Percentiles rank a stretch among this genome's conserved stretches.
These are phyloP conservation scores for Avahi laniger DNA, from an alignment of 2,797 vertebrate species.

Conservation along the genomic window DNA sequence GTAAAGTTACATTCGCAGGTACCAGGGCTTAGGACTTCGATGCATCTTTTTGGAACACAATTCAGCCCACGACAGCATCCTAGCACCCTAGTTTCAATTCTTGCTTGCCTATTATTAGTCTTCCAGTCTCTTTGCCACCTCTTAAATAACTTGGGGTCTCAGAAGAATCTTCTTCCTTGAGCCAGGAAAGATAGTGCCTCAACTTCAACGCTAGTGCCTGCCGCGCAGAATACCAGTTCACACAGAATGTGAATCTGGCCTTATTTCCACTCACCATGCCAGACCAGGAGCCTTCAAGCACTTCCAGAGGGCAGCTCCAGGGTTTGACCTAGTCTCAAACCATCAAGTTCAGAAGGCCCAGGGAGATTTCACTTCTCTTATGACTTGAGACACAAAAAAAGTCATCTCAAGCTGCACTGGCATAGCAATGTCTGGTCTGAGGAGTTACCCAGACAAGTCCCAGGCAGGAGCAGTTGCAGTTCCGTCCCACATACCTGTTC, in stretches of 20 bases:
- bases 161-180: background rate
- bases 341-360: background rate
- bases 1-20: background rate
- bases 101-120: background rate
- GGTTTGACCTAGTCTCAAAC: background rate
- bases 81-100: background rate
- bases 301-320: conserved; percentile 5
- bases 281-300: conserved; percentile 11
- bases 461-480: background rate
- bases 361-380: background rate
- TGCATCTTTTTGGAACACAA: background rate
- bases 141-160: background rate
- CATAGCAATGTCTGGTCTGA: background rate
- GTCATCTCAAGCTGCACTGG: background rate
- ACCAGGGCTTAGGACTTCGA: background rate
- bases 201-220: background rate
- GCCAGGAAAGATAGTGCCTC: background rate
- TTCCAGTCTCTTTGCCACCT: background rate
- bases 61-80: background rate
- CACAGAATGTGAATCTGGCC: conserved; percentile 12
- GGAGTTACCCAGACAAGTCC: background rate
- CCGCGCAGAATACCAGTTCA: background rate
- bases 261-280: conserved; percentile 43
- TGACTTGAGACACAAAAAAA: background rate
- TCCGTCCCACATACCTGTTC: background rate